Base-by-base conservation (phyloP, 2,797 vertebrate genomes). In the Sitta carolinensis region DNA sequence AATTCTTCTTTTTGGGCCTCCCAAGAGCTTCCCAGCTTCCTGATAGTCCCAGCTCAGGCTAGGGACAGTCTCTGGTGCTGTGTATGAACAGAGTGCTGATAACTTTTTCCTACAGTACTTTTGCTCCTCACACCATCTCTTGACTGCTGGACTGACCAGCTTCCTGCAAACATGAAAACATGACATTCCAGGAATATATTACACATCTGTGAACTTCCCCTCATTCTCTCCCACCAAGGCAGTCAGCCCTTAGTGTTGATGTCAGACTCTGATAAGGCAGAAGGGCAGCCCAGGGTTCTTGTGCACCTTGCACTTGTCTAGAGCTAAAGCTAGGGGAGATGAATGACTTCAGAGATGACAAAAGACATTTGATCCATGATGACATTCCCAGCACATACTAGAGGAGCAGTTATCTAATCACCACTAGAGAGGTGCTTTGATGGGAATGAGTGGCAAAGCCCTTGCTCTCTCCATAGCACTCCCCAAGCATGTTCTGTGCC, bases 401-500 rank as follows among this genome's bases (percentile, higher is more conserved):
- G 23, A 87, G 29, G 6, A 83, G 36, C 40, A 67, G 40, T 48
- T 59, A 58, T 25, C n/a, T 76, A 67, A 40, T 54, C 43, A 87
- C 8, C 63, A 47, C 27, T 27, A 22, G 32, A 79, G 45, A 76
- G 42, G 63, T 17, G 4, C 23, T 66, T 73, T 9, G 32, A 79
- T 21, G 23, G n/a, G 43, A 94, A 82, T n/a, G 50, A 72, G 19
- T 9, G 15, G 34, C 5, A 30, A 57, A 79, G 38, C 7, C 62
- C 48, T 47, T 47, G 34, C 16, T 83, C 19, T 34, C 43, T 58
- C 16, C 7, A 6, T 2, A 51, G 72, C 32, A 45, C 27, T 42
- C 11, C 10, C 4, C 43, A 32, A n/a, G 11, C 0, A 0, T 27
- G 32, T 38, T 64, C 48, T 50, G 55, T 2, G 9, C 13, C 52